Evolutionary conservation across 2,113 vertebrate species (phyloP).

Genomic region (Gymnocephalus cernua): DNA sequence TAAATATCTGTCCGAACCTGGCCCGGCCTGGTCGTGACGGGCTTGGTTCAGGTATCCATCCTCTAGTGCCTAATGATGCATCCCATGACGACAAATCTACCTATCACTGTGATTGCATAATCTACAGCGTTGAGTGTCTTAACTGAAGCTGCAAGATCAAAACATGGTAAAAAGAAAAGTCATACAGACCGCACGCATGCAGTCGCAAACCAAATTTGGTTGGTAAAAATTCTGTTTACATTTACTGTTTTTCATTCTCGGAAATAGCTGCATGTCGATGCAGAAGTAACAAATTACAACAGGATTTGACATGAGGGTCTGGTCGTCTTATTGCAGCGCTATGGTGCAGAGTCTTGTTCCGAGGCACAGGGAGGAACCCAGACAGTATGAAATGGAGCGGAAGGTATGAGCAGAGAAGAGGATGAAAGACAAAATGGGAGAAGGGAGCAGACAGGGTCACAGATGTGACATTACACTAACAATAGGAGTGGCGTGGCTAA

Average conservation of each 20-base stretch:
- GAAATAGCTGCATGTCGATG: background rate
- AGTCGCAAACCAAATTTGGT: background rate
- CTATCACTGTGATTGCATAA: background rate
- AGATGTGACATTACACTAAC: slow-evolving; percentile 82
- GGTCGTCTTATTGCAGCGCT: slow-evolving; percentile 26
- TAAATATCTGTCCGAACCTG: no score
- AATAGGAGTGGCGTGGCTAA: slow-evolving; percentile 70
- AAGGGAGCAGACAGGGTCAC: slow-evolving; percentile 82
- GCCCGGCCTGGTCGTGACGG: no score
- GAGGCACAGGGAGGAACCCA: slow-evolving; percentile 68
- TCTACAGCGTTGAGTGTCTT: background rate
- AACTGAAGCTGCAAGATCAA: background rate
- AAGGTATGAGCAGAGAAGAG: slow-evolving; percentile 80
- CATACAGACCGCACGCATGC: background rate
- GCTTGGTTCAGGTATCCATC: no score
- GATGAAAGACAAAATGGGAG: slow-evolving; percentile 70
- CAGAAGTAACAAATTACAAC: slow-evolving; percentile 66
- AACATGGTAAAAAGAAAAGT: background rate
- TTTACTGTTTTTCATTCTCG: background rate
- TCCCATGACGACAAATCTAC: background rate
- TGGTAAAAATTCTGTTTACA: slow-evolving; percentile 1
- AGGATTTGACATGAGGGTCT: slow-evolving; percentile 57
- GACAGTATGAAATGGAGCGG: slow-evolving; percentile 83
- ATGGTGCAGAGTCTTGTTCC: slow-evolving; percentile 31
- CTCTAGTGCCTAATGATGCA: no score